Percentiles rank a stretch among this genome's conserved stretches.
These are phyloP conservation scores for Trachelipus rathkii DNA, from an alignment of 1,140 invertebrate genomes.

Conservation along the genomic window DNA sequence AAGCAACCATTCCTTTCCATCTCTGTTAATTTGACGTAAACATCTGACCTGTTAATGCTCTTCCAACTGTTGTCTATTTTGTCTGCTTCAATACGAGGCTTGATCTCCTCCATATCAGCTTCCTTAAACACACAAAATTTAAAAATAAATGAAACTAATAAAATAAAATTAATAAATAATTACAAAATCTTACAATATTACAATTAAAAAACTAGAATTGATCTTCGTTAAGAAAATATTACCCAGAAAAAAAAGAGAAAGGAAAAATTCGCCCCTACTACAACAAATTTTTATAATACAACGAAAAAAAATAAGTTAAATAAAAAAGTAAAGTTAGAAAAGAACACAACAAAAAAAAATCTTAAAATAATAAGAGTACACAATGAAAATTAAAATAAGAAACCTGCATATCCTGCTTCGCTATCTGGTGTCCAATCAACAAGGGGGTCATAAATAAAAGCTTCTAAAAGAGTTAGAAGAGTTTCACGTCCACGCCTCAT, in stretches of 20 bases:
- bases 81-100: constrained; percentile 49
- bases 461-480: constrained; percentile 78
- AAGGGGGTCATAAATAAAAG: constrained; percentile 89
- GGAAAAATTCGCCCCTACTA: no score
- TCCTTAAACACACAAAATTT: constrained; percentile 45
- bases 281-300: no score
- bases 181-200: no score
- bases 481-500: constrained; percentile 82
- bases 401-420: constrained; percentile 58
- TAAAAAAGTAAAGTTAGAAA: no score
- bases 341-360: not conserved
- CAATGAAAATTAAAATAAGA: not conserved
- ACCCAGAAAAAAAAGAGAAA: no score
- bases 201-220: no score
- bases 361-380: not conserved
- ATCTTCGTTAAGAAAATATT: no score
- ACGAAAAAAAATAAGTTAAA: no score
- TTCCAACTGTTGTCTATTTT: constrained; percentile 61
- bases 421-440: constrained; percentile 77
- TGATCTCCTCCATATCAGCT: constrained; percentile 60
- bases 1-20: constrained; percentile 71
- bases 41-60: constrained; percentile 77
- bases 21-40: constrained; percentile 76
- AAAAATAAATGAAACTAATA: no score
- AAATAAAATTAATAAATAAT: no score